Conservation (phyloP, 2,888 invertebrate genomes). For the Tuberolachnus salignus region DNA sequence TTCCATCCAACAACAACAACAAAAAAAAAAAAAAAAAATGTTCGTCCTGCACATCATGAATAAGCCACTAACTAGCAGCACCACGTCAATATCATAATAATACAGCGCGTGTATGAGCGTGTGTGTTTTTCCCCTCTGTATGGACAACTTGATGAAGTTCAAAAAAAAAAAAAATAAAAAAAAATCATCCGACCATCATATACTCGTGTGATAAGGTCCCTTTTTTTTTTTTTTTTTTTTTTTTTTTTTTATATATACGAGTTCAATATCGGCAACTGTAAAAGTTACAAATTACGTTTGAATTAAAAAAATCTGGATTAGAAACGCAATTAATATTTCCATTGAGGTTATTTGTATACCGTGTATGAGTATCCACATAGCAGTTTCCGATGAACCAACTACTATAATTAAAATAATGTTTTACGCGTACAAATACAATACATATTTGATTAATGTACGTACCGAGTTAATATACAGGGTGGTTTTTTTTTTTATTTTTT, state of each 20-base stretch:
- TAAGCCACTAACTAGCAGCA: constrained; percentile 50
- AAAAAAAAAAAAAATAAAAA: too few relatives aligned
- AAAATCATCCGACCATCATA: constrained; percentile 18
- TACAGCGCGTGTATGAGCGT: neutral
- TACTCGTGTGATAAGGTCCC: neutral
- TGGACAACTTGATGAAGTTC: neutral
- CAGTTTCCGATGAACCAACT: neutral
- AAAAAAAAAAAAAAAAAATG: constrained; percentile 7
- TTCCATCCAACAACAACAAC: constrained; percentile 4
- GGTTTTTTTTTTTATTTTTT: too few relatives aligned
- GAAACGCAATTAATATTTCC: neutral
- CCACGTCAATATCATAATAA: neutral
- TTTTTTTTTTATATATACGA: neutral
- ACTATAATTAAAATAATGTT: neutral
- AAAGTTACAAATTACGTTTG: constrained; percentile 10
- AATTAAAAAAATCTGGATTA: constrained; percentile 14
- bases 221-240: too few relatives aligned
- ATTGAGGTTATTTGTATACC: neutral
- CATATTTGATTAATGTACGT: neutral
- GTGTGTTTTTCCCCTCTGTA: neutral
- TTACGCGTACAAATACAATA: neutral
- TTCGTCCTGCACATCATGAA: constrained; percentile 20
- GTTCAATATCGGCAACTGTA: constrained; percentile 4
- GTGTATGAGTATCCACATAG: neutral
- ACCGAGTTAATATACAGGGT: neutral